Evolutionary conservation across 2,888 invertebrate genomes (phyloP), one percentile per base, ranked within the genome.

Genomic region (Thecocarcelia acutangulata): DNA sequence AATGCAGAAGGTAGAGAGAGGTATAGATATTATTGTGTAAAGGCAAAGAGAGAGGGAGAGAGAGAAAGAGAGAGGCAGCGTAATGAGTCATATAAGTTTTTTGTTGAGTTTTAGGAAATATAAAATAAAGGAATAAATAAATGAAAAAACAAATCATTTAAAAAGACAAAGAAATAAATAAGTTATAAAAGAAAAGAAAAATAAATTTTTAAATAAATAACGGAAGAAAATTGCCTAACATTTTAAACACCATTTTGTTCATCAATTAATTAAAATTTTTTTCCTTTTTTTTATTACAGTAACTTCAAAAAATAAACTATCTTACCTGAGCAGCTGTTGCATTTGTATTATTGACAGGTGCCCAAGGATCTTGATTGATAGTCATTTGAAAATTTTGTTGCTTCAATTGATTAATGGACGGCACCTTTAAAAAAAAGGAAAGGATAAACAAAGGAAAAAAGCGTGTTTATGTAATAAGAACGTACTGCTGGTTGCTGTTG

Each of bases 381-480:
- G 88, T 89, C 82, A 91, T 90, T 85, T 90, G 87, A 84, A 91
- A 91, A 84, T 90, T 90, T 86, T 91, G 91, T 84, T 91, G 91
- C 87, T 91, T 91, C 84, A 91, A 85, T 85, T 91, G 91, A 87
- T 91, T 91, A 59, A 91, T 91, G 91, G 91, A 91, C 91, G 91
- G 91, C 86, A 91, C 91, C 91, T 91, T 40, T 2, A 59, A 13
- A 52, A 42, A n/a, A 52, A 8, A 24, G 9, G 15, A 37, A 33
- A 8, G 8, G 33, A 33, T 19, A 40, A 37, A 46, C 9, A 11
- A 33, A n/a, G 37, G 12, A 19, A 56, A 17, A 69, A 28, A 24
- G 19, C 8, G 1, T 15, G 13, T 28, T 33, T 1, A 68, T 40
- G 24, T 6, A 24, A 28, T 42, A 28, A 40, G 24, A 68, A 87